Conservation (phyloP, 2,888 invertebrate species). For the Vanessa cardui region DNA sequence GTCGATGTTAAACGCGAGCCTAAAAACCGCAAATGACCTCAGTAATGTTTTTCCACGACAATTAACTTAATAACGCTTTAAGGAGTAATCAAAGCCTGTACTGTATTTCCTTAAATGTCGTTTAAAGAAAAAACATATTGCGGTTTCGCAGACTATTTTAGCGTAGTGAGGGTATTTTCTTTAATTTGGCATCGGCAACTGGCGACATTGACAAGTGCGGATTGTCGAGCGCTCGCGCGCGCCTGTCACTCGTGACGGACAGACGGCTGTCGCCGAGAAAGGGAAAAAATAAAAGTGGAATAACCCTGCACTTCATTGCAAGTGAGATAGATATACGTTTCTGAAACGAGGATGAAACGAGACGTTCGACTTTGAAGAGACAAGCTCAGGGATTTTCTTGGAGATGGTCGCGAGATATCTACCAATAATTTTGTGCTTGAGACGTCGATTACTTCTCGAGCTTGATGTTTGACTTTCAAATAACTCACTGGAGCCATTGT, state of each 20-base stretch:
- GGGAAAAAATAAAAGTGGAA: slow-evolving; percentile 57
- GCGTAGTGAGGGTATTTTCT: slow-evolving; percentile 58
- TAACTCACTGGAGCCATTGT: slow-evolving; percentile 60
- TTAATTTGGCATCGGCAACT: slow-evolving; percentile 65
- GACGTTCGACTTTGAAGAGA: slow-evolving; percentile 48
- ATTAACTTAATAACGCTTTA: slow-evolving; percentile 31
- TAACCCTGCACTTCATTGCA: slow-evolving; percentile 53
- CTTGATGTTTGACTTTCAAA: slow-evolving; percentile 70
- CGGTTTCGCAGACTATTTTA: slow-evolving; percentile 57
- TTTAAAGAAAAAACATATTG: slow-evolving; percentile 40
- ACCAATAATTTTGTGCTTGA: slow-evolving; percentile 65
- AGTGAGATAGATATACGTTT: slow-evolving; percentile 46
- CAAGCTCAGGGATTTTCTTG: slow-evolving; percentile 53
- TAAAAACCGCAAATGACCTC: slow-evolving; percentile 27
- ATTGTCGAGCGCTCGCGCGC: slow-evolving; percentile 54
- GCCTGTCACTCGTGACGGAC: slow-evolving; percentile 61
- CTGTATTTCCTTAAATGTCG: slow-evolving; percentile 29
- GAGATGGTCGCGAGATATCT: slow-evolving; percentile 58
- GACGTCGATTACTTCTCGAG: slow-evolving; percentile 65
- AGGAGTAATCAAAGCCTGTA: slow-evolving; percentile 32
- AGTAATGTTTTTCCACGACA: slow-evolving; percentile 16
- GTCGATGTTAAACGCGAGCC: slow-evolving; percentile 20
- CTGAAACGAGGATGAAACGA: slow-evolving; percentile 43
- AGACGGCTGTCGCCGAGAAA: slow-evolving; percentile 59
- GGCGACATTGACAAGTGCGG: slow-evolving; percentile 64